Base-by-base conservation (phyloP, 2,797 vertebrate genomes). In the Hydrophis major region DNA sequence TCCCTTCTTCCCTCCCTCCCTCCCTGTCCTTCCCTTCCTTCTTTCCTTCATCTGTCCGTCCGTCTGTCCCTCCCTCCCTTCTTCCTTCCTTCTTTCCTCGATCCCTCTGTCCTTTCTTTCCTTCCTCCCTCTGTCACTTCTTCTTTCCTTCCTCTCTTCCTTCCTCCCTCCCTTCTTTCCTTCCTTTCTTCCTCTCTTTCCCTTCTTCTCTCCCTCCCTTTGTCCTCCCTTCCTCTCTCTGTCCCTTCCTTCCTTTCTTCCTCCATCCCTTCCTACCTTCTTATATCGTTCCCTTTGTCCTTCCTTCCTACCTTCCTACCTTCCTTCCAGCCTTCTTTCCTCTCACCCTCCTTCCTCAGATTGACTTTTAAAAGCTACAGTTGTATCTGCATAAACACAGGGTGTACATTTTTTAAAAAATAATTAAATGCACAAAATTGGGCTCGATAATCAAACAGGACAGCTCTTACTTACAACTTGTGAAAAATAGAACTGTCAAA, bases 351-450 rank as follows among this genome's bases (percentile, higher is more conserved):
- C 69, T 42, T 78, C 69, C 3, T 78, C 74, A 94, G 88, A 91
- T 94, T 18, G 93, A 69, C 42, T 95, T 95, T 96, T 94, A 93
- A 94, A 96, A 95, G 59, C 83, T 88, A 14, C 47, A 92, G 89
- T 94, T 96, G 96, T 92, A 93, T 95, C 66, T 95, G 32, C 74
- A 86, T 87, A 90, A 96, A 90, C 93, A 95, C 93, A 97, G 92
- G 61, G 60, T 69, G 83, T 2, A 0, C 2, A 88, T 47, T 94
- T 95, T 59, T 32, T 95, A 90, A 94, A 83, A 61, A 27, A 91
- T 92, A 91, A 90, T 10, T 94, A 28, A 59, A 50, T 88, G 59
- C 16, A n/a, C 63, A 96, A 56, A 95, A 53, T 10, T 74, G 88
- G 88, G 32, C 59, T 1, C 89, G 3, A 6, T 63, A 91, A 63